Evolutionary conservation across 1,140 invertebrate species (phyloP).

Genomic region (Sarcophaga bullata): DNA sequence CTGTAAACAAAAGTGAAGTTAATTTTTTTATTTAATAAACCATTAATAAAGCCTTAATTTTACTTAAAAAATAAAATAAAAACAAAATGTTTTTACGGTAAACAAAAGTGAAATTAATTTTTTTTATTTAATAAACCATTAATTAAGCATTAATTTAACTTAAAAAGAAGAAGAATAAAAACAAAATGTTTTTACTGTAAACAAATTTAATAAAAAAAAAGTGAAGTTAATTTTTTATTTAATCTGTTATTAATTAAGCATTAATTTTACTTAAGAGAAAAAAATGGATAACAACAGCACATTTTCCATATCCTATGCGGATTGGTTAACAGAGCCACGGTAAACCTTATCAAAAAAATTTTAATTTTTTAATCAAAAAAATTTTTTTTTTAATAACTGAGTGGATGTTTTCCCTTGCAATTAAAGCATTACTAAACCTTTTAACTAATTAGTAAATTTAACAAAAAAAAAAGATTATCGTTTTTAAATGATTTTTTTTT

Average conservation of each 20-base stretch:
- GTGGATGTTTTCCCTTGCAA: not conserved
- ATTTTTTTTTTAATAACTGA: slow-evolving; percentile 2
- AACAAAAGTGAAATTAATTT: slow-evolving; percentile 25
- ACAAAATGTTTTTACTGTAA: not conserved
- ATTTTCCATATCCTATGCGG: slow-evolving; percentile 50
- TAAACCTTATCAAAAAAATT: slow-evolving; percentile 35
- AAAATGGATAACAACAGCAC: slow-evolving; percentile 50
- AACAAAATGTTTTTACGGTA: not conserved
- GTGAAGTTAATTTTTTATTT: slow-evolving; percentile 17
- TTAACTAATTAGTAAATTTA: not conserved
- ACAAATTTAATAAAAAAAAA: slow-evolving; percentile 13
- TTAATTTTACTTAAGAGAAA: not conserved
- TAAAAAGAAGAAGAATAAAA: not conserved
- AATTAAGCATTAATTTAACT: not conserved
- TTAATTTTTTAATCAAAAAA: slow-evolving; percentile 28
- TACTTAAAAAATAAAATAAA: not conserved
- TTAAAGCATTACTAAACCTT: not conserved
- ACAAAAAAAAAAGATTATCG: not conserved
- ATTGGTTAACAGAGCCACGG: slow-evolving; percentile 51
- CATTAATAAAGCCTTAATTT: no score
- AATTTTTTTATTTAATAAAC: no score
- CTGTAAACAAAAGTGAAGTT: slow-evolving; percentile 19
- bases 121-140: slow-evolving; percentile 11
- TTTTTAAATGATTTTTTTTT: not conserved
- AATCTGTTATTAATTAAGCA: not conserved